phyloP scores from a whole-genome alignment of 2,888 invertebrate species.

The Isoperla grammatica region DNA sequence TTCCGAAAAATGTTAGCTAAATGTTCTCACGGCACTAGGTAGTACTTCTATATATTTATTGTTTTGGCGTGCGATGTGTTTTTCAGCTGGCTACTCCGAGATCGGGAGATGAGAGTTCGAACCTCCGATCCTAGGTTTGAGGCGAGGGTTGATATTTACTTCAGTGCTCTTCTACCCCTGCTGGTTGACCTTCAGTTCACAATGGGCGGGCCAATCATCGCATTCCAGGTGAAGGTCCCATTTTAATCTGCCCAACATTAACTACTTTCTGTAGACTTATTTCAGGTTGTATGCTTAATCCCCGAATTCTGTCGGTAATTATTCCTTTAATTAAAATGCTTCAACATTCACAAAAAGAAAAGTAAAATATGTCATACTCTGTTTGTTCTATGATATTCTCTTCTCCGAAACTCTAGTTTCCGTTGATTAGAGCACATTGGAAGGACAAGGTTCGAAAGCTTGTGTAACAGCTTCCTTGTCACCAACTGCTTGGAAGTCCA shows the following conservation, averaged over 20 bases:
- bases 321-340: no score
- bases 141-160: conserved; percentile 43
- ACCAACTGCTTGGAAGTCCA: no score
- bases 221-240: conserved; percentile 38
- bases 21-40: neutral
- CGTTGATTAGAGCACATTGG: no score
- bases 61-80: neutral
- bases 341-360: no score
- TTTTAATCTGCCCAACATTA: neutral
- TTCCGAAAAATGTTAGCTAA: no score
- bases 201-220: conserved; percentile 49
- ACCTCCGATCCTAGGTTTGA: conserved; percentile 43
- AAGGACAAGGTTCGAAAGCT: no score
- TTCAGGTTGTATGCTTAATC: no score
- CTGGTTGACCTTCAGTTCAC: conserved; percentile 45
- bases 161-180: conserved; percentile 42
- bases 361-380: no score
- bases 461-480: no score
- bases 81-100: conserved; percentile 44
- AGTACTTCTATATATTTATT: neutral
- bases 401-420: neutral
- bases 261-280: neutral
- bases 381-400: no score
- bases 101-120: conserved; percentile 45
- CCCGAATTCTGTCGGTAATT: no score